Conservation (phyloP, 1,140 invertebrate genomes). For the Cecropterus lyciades region DNA sequence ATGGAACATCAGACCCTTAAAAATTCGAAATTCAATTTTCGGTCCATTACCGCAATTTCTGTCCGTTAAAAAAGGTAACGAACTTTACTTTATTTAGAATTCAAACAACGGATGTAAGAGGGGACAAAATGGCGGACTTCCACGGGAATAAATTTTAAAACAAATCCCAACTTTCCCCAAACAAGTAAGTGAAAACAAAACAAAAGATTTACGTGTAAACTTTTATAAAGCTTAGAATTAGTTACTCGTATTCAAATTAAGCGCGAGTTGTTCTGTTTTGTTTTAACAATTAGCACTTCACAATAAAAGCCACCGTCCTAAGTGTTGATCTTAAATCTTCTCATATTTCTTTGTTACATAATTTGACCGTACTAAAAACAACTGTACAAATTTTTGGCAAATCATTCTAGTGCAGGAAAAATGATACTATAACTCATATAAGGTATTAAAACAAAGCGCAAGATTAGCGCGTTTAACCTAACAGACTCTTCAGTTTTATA, state of each 20-base stretch:
- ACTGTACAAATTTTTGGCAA: too few relatives aligned
- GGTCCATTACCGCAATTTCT: conserved; percentile 31
- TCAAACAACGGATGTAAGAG: conserved; percentile 68
- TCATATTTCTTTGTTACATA: too few relatives aligned
- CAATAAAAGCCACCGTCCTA: not conserved
- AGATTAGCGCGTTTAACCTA: too few relatives aligned
- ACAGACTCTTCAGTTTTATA: too few relatives aligned
- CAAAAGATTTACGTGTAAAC: conserved; percentile 64
- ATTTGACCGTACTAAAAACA: too few relatives aligned
- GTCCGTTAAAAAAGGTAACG: conserved; percentile 24
- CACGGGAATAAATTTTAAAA: conserved; percentile 69
- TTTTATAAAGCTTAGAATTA: conserved; percentile 57
- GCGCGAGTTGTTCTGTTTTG: conserved; percentile 19
- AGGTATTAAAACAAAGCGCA: too few relatives aligned
- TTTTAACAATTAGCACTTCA: conserved; percentile 32
- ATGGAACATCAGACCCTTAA: not conserved
- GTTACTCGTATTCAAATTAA: conserved; percentile 48
- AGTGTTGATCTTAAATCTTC: not conserved
- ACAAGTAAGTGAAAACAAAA: conserved; percentile 55
- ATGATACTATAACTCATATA: too few relatives aligned
- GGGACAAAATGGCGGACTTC: conserved; percentile 59
- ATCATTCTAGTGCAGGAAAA: too few relatives aligned
- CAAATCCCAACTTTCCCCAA: conserved; percentile 67
- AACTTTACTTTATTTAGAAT: conserved; percentile 51
- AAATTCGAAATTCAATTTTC: conserved; percentile 27